These are phyloP conservation scores for Drusus annulatus DNA, from an alignment of 1,140 invertebrate genomes.

Conservation along the genomic window DNA sequence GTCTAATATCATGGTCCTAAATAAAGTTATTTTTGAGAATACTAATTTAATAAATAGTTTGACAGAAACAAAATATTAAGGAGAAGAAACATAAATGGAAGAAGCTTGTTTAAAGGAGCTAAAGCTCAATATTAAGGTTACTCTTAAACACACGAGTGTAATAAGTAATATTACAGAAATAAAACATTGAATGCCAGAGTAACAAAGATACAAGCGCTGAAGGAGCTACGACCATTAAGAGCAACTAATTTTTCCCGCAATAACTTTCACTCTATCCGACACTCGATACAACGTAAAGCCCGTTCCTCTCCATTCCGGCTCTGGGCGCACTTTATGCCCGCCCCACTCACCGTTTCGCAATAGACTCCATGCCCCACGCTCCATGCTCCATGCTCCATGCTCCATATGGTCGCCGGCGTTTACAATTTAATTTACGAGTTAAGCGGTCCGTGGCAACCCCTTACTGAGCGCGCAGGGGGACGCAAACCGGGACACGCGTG, in stretches of 20 bases:
- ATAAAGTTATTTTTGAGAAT: no score
- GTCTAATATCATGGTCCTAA: no score
- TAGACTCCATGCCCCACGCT: slow-evolving; percentile 15
- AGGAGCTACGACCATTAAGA: background rate
- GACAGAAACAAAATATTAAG: no score
- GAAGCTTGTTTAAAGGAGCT: no score
- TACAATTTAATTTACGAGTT: slow-evolving; percentile 57
- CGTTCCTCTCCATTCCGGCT: slow-evolving; percentile 33
- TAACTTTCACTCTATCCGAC: slow-evolving; percentile 25
- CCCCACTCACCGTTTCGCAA: slow-evolving; percentile 27
- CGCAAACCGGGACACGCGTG: no score
- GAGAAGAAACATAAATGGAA: no score
- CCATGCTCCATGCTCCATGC: background rate
- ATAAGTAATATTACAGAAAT: no score
- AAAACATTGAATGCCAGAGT: no score
- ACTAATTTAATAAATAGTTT: no score
- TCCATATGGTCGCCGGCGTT: slow-evolving; percentile 54
- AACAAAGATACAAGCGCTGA: no score
- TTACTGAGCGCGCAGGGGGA: background rate
- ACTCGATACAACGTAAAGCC: slow-evolving; percentile 28
- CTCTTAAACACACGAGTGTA: no score
- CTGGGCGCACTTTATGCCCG: slow-evolving; percentile 21
- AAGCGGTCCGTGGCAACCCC: slow-evolving; percentile 41
- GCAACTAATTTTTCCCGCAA: slow-evolving; percentile 19
- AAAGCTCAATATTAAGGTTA: no score